Evolutionary conservation across 2,888 invertebrate species (phyloP).

Genomic region (Epirrhoe alternata): DNA sequence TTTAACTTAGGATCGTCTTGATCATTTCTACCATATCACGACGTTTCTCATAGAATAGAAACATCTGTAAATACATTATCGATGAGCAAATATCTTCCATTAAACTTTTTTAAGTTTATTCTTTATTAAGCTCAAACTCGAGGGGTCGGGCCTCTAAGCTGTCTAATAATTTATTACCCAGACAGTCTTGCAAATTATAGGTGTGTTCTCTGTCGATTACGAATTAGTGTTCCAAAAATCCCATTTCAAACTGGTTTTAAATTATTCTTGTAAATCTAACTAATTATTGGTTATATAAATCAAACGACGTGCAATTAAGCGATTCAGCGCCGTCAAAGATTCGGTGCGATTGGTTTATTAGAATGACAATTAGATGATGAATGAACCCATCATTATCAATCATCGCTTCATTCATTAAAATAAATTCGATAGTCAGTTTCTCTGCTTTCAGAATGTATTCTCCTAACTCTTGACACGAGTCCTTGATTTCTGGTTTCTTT

Average conservation of each 20-base stretch:
- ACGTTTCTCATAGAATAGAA: neutral
- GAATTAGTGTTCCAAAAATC: conserved; percentile 19
- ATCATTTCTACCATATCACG: neutral
- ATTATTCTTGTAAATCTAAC: conserved; percentile 8
- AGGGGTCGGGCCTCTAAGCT: neutral
- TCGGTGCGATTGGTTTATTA: neutral
- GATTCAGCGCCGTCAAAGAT: neutral
- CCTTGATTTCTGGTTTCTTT: neutral
- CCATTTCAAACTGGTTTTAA: conserved; percentile 14
- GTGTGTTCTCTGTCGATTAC: neutral
- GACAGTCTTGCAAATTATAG: conserved; percentile 2
- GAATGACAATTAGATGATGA: conserved; percentile 15
- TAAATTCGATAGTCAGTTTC: conserved; percentile 6
- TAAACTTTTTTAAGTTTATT: neutral
- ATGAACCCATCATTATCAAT: conserved; percentile 13
- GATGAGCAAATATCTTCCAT: neutral
- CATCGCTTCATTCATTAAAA: conserved; percentile 12
- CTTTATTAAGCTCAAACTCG: neutral
- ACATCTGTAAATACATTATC: neutral
- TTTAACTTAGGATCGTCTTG: conserved; percentile 5
- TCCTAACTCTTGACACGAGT: neutral
- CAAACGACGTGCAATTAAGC: conserved; percentile 5
- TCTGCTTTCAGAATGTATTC: neutral
- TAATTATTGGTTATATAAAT: conserved; percentile 13
- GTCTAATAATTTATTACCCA: neutral